A percentile compares a stretch with the other conserved stretches of the same genome.
Conservation (phyloP, 2,888 invertebrate species). For the Selenia dentaria region DNA sequence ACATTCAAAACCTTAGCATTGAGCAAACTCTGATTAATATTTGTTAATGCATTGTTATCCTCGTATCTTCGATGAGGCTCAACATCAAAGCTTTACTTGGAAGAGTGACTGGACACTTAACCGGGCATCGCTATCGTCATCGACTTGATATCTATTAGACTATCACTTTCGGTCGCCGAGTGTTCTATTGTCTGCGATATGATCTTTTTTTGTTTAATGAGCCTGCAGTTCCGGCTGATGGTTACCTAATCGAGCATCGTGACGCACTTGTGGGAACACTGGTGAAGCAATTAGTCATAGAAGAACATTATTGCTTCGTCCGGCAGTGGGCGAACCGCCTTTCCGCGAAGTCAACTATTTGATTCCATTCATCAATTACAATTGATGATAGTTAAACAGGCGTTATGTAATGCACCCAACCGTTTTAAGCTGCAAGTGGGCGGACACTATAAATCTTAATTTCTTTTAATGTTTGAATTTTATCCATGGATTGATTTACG, state of each 20-base stretch:
- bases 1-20: slow-evolving; percentile 19
- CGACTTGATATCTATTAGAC: slow-evolving; percentile 70
- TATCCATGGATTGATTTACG: slow-evolving; percentile 32
- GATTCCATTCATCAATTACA: slow-evolving; percentile 48
- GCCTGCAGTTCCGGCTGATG: slow-evolving; percentile 73
- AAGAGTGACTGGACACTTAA: slow-evolving; percentile 61
- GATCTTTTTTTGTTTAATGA: slow-evolving; percentile 77
- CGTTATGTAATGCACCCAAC: slow-evolving; percentile 36
- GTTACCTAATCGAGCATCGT: slow-evolving; percentile 68
- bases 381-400: slow-evolving; percentile 35
- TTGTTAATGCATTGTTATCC: slow-evolving; percentile 22
- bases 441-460: slow-evolving; percentile 33
- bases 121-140: slow-evolving; percentile 60
- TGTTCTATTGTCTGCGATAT: slow-evolving; percentile 76
- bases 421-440: slow-evolving; percentile 27
- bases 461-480: slow-evolving; percentile 32
- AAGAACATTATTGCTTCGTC: slow-evolving; percentile 37
- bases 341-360: slow-evolving; percentile 44
- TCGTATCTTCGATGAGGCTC: slow-evolving; percentile 11
- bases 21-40: slow-evolving; percentile 21
- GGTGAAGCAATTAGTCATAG: slow-evolving; percentile 58
- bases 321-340: slow-evolving; percentile 38
- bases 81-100: slow-evolving; percentile 39
- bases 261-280: slow-evolving; percentile 73
- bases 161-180: slow-evolving; percentile 79